phyloP scores from a whole-genome alignment of 2,888 invertebrate genomes.

The Drosophila atripex region DNA sequence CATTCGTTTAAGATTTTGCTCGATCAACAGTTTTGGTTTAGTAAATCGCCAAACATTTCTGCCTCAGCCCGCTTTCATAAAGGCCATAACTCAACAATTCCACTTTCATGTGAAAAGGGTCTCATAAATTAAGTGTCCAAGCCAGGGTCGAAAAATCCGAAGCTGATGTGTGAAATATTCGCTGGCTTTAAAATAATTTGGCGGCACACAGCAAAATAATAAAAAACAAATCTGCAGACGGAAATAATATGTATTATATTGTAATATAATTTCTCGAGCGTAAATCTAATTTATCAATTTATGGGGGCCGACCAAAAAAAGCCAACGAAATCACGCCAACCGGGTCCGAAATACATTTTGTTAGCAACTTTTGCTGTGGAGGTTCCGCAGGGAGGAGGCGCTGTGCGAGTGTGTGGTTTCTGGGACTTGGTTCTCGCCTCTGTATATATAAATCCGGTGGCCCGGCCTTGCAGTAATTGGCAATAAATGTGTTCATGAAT shows the following conservation, averaged over 20 bases:
- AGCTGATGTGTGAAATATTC: slow-evolving; percentile 17
- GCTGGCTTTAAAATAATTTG: slow-evolving; percentile 37
- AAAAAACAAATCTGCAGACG: slow-evolving; percentile 54
- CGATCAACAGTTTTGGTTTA: slow-evolving; percentile 18
- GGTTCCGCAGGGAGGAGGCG: slow-evolving; percentile 14
- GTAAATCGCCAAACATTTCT: slow-evolving; percentile 7
- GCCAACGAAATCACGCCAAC: slow-evolving; percentile 23
- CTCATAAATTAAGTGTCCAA: slow-evolving; percentile 52
- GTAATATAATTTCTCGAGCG: slow-evolving; percentile 79
- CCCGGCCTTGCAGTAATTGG: slow-evolving; percentile 75
- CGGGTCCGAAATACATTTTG: slow-evolving; percentile 49
- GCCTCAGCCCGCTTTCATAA: neutral
- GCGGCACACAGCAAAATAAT: slow-evolving; percentile 43
- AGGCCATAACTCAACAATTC: slow-evolving; percentile 18
- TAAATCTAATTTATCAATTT: slow-evolving; percentile 82
- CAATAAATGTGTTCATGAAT: slow-evolving; percentile 82
- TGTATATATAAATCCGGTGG: slow-evolving; percentile 58
- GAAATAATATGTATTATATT: slow-evolving; percentile 67
- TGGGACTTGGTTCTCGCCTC: slow-evolving; percentile 17
- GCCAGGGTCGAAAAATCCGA: slow-evolving; percentile 18
- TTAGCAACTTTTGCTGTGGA: slow-evolving; percentile 52
- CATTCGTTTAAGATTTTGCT: neutral
- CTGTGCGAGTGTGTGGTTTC: slow-evolving; percentile 1
- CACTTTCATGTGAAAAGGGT: neutral
- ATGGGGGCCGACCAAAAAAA: slow-evolving; percentile 36